A percentile compares a stretch with the other conserved stretches of the same genome.
Evolutionary conservation across 2,888 invertebrate species (phyloP).

Genomic region (Therioaphis trifolii): DNA sequence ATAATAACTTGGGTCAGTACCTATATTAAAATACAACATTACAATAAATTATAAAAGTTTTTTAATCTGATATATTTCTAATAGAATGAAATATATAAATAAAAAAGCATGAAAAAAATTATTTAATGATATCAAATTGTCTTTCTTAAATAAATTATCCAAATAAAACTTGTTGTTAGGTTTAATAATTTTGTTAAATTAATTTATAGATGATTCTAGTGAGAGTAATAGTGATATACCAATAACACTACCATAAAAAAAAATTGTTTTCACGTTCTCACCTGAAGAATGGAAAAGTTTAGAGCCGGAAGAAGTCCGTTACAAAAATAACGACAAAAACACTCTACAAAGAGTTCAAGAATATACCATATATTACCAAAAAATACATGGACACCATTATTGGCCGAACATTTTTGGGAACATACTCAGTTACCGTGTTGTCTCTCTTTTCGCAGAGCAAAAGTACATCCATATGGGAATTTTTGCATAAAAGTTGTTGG

Average conservation of each 20-base stretch:
- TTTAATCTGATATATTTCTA: too few species aligned
- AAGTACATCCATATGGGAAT: neutral
- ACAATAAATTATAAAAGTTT: too few species aligned
- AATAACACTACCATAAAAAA: neutral
- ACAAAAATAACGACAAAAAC: neutral
- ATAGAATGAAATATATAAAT: too few species aligned
- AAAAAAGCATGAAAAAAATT: too few species aligned
- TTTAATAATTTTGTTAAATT: too few species aligned
- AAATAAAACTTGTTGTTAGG: too few species aligned
- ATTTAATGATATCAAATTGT: too few species aligned
- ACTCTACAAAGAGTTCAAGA: neutral
- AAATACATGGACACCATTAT: neutral
- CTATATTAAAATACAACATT: too few species aligned
- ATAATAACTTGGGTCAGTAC: too few species aligned
- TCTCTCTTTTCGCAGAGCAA: neutral
- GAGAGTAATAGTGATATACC: too few species aligned
- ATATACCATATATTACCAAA: neutral
- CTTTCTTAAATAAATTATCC: too few species aligned
- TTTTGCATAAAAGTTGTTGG: neutral
- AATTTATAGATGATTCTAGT: too few species aligned
- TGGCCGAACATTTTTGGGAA: constrained; percentile 9
- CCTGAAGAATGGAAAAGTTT: neutral
- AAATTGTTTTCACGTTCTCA: neutral
- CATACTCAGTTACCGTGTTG: neutral
- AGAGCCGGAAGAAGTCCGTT: neutral